Percentiles rank a stretch among this genome's conserved stretches.
phyloP scores from a whole-genome alignment of 2,113 vertebrate genomes.

The Mormyrus lacerda region DNA sequence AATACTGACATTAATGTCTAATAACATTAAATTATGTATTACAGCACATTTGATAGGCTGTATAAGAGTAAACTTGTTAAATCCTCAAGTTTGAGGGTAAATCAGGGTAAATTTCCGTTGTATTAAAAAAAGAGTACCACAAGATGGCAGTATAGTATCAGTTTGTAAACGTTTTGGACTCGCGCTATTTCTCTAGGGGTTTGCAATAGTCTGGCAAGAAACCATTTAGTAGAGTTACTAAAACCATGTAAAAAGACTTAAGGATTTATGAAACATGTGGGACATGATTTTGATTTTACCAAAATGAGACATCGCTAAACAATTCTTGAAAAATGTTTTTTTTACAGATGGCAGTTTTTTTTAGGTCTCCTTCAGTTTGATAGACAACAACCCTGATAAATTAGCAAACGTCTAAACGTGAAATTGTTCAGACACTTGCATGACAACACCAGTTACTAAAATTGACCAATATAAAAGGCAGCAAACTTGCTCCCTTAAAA shows the following conservation, averaged over 20 bases:
- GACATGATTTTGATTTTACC: not conserved
- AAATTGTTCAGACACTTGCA: not conserved
- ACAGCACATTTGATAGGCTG: not conserved
- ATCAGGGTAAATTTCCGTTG: not conserved
- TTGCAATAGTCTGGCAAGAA: not conserved
- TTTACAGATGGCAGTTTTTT: not conserved
- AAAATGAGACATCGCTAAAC: not conserved
- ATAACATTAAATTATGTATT: not conserved
- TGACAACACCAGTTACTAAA: not conserved
- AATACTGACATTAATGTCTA: not conserved
- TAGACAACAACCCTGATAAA: not conserved
- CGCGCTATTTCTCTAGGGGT: not conserved
- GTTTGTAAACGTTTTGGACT: not conserved
- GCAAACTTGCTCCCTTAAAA: not conserved
- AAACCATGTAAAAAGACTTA: not conserved
- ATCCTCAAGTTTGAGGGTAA: not conserved
- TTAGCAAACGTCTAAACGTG: not conserved
- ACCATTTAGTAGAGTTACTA: not conserved
- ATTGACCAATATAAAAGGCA: not conserved
- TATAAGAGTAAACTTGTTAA: not conserved
- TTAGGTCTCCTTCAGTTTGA: not conserved
- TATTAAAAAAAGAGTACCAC: not conserved
- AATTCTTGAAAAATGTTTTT: not conserved
- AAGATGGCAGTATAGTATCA: conserved; percentile 3
- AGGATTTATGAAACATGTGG: not conserved